Conservation (phyloP, 1,140 invertebrate species). For the Mya arenaria region DNA sequence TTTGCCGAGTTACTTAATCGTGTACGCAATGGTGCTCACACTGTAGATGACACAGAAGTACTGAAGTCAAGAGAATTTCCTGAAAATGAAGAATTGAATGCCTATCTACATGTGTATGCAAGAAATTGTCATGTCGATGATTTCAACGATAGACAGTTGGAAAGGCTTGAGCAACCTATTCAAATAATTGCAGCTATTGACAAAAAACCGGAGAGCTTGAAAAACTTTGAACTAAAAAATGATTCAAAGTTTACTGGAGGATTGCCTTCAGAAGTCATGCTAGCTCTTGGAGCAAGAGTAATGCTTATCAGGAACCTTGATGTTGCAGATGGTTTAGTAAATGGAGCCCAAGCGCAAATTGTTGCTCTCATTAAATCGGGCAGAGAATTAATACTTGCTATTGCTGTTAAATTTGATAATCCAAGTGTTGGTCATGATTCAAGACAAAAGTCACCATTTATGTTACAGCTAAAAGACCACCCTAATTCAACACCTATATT, state of each 20-base stretch:
- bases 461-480: not conserved
- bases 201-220: constrained; percentile 35
- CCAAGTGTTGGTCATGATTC: not conserved
- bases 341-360: constrained; percentile 3
- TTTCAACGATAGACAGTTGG: constrained; percentile 35
- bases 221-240: constrained; percentile 33
- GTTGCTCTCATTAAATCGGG: not conserved
- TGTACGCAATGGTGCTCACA: constrained; percentile 33
- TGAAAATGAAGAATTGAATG: not conserved
- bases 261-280: not conserved
- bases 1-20: constrained; percentile 54
- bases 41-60: constrained; percentile 38
- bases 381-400: not conserved
- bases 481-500: not conserved
- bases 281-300: constrained; percentile 27
- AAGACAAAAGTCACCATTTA: not conserved
- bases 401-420: constrained; percentile 35
- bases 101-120: constrained; percentile 46
- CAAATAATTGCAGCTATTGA: constrained; percentile 38
- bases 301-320: constrained; percentile 45
- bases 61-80: constrained; percentile 44
- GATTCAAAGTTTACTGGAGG: constrained; percentile 44
- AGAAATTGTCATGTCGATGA: constrained; percentile 31
- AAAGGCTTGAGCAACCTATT: not conserved
- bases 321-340: constrained; percentile 41